Evolutionary conservation across 2,888 invertebrate genomes (phyloP).

Genomic region (Melanotus villosus): DNA sequence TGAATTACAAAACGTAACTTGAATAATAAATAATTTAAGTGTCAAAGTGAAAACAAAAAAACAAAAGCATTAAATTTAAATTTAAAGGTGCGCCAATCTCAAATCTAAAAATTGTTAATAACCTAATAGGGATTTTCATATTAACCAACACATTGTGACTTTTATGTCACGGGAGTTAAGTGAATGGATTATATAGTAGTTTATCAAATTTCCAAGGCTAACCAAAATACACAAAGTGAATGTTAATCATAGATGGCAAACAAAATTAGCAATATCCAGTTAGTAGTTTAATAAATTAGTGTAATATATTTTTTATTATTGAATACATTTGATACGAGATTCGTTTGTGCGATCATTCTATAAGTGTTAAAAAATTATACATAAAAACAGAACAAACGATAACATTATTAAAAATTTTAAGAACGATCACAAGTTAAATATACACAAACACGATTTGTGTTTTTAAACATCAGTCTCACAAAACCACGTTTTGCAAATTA

Average conservation of each 20-base stretch:
- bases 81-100: no score
- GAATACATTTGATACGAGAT: constrained; percentile 6
- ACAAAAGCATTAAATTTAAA: no score
- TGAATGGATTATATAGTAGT: no score
- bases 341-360: constrained; percentile 5
- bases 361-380: not conserved
- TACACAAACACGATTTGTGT: not conserved
- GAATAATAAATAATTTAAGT: no score
- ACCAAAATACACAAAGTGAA: not conserved
- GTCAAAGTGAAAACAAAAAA: no score
- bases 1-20: no score
- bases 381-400: not conserved
- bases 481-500: constrained; percentile 21
- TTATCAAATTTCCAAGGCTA: no score
- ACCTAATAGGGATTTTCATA: no score
- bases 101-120: no score
- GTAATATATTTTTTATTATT: not conserved
- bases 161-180: no score
- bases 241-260: no score
- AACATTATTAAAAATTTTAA: not conserved
- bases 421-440: not conserved
- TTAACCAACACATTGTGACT: no score
- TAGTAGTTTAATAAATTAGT: constrained; percentile 24
- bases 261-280: not conserved
- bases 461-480: constrained; percentile 15